Conservation (phyloP, 2,113 vertebrate species). For the Donacobius atricapilla region DNA sequence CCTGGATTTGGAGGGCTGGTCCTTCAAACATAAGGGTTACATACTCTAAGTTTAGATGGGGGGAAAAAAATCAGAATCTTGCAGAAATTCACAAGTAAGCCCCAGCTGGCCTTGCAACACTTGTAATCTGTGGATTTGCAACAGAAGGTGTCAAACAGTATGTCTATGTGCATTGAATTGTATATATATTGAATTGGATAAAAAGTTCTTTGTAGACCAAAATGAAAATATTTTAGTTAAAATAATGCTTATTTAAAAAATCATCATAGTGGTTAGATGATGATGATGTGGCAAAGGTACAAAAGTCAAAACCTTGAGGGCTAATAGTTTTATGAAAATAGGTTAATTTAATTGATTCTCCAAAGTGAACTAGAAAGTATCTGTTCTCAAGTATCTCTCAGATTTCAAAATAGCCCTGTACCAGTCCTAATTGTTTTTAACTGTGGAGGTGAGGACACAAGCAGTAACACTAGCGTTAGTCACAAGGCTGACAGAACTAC, state of each 20-base stretch:
- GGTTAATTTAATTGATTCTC: not conserved
- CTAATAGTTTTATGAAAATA: not conserved
- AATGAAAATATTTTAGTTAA: not conserved
- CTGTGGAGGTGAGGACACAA: not conserved
- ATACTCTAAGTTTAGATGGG: not conserved
- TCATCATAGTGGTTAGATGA: not conserved
- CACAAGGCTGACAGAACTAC: not conserved
- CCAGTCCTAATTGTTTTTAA: not conserved
- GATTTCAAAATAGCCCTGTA: not conserved
- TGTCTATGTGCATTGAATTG: constrained; percentile 11
- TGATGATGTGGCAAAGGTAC: not conserved
- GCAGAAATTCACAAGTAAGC: constrained; percentile 13
- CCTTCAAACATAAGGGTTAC: not conserved
- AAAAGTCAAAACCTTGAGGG: not conserved
- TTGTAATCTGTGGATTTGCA: constrained; percentile 14
- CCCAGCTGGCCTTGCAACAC: constrained; percentile 3
- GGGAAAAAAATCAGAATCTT: not conserved
- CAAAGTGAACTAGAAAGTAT: not conserved
- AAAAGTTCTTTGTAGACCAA: not conserved
- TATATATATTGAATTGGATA: not conserved
- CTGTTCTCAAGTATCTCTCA: not conserved
- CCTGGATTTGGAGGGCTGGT: not conserved
- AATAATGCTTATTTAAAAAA: not conserved
- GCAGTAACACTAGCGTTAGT: too few species aligned
- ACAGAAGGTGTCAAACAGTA: constrained; percentile 29